These are phyloP conservation scores for Cancer borealis DNA, from an alignment of 2,888 invertebrate species.

Conservation along the genomic window DNA sequence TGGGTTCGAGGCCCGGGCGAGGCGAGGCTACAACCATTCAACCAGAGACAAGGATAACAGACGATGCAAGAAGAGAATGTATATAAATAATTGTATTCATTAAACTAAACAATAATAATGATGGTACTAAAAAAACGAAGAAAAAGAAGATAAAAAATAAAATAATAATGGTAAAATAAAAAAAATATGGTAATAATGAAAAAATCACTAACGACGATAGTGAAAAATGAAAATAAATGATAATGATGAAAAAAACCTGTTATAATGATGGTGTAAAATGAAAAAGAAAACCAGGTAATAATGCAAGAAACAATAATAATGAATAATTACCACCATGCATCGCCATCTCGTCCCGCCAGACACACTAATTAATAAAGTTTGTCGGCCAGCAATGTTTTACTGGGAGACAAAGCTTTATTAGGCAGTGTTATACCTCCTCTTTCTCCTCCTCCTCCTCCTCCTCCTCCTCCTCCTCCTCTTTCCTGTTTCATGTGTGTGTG, in stretches of 20 bases:
- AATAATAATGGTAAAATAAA: not conserved
- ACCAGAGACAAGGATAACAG: too few relatives aligned
- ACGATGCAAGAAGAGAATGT: too few relatives aligned
- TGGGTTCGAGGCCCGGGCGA: too few relatives aligned
- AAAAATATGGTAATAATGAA: not conserved
- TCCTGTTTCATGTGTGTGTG: not conserved
- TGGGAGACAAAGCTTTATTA: not conserved
- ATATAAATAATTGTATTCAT: not conserved
- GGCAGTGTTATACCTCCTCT: not conserved
- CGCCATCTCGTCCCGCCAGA: not conserved
- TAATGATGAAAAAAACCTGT: too few relatives aligned
- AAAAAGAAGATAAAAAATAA: not conserved
- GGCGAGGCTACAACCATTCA: too few relatives aligned
- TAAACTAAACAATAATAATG: not conserved
- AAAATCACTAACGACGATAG: not conserved
- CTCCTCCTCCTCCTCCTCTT: not conserved
- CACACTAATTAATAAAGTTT: constrained; percentile 12
- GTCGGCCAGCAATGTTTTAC: not conserved
- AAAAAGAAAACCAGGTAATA: too few relatives aligned
- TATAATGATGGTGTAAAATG: too few relatives aligned
- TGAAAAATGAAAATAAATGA: not conserved
- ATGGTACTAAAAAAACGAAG: too few relatives aligned
- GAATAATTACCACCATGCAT: too few relatives aligned
- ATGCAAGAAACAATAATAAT: too few relatives aligned
- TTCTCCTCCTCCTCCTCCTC: not conserved